Evolutionary conservation across 2,797 vertebrate species (phyloP).

Genomic region (Phalanger gymnotis): DNA sequence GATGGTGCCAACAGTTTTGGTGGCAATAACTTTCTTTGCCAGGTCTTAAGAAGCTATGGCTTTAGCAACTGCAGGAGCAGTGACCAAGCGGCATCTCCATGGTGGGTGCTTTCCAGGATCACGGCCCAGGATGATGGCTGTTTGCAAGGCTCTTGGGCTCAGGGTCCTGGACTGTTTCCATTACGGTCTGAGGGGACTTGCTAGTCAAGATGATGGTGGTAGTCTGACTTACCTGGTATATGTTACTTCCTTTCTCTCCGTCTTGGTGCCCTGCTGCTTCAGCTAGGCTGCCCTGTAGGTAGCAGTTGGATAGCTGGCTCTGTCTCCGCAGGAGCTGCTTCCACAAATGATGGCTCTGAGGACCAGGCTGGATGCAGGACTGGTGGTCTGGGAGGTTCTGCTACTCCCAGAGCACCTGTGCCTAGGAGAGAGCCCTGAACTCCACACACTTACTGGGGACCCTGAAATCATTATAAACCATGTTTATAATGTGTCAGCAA

Average conservation of each 20-base stretch:
- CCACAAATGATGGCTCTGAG: not conserved
- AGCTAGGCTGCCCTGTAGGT: not conserved
- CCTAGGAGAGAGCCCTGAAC: not conserved
- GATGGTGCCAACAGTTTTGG: not conserved
- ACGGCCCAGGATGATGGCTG: not conserved
- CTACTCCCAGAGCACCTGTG: not conserved
- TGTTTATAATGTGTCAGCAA: not conserved
- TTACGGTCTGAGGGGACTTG: not conserved
- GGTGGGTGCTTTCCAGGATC: not conserved
- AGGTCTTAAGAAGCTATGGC: not conserved
- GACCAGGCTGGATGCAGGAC: not conserved
- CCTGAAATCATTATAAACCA: no score
- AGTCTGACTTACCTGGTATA: not conserved
- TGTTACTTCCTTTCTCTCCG: not conserved
- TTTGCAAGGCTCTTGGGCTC: not conserved
- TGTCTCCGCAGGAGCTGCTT: not conserved
- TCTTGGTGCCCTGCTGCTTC: not conserved
- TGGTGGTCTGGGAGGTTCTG: not conserved
- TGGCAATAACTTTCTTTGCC: not conserved
- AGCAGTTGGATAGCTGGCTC: not conserved
- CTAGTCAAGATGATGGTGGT: not conserved
- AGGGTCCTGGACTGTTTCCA: not conserved
- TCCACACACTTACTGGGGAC: not conserved
- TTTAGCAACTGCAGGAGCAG: not conserved
- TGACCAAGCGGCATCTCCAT: not conserved